Evolutionary conservation across 2,113 vertebrate species (phyloP).

Genomic region (Oenanthe oenanthe): DNA sequence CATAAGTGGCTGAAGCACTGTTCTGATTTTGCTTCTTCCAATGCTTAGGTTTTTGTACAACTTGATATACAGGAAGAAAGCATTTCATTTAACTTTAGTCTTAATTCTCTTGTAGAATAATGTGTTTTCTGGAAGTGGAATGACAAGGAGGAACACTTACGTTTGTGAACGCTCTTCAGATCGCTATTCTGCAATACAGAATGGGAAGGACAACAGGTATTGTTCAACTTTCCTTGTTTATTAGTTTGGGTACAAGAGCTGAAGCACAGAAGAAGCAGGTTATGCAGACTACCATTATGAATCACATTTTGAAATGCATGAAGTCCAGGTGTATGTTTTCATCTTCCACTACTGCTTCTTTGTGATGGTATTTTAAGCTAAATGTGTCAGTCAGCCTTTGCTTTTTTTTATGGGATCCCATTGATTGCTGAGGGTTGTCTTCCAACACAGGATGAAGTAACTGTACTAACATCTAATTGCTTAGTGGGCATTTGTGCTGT

Average conservation of each 20-base stretch:
- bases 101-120: constrained; percentile 78
- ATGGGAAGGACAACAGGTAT: constrained; percentile 98
- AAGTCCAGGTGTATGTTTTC: not conserved
- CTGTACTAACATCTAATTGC: not conserved
- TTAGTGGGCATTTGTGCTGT: not conserved
- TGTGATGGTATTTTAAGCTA: not conserved
- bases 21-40: not conserved
- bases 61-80: not conserved
- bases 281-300: not conserved
- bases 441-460: not conserved
- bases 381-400: not conserved
- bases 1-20: not conserved
- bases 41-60: not conserved
- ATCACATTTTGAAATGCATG: not conserved
- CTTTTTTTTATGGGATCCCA: not conserved
- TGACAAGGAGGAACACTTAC: constrained; percentile 96
- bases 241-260: not conserved
- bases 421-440: not conserved
- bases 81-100: not conserved
- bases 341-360: not conserved
- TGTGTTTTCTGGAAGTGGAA: constrained; percentile 83
- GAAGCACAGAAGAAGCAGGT: not conserved
- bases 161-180: constrained; percentile 94
- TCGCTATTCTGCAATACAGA: constrained; percentile 89
- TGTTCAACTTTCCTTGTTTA: not conserved